Evolutionary conservation across 2,888 invertebrate species (phyloP).

Genomic region (Pediacus dermestoides): DNA sequence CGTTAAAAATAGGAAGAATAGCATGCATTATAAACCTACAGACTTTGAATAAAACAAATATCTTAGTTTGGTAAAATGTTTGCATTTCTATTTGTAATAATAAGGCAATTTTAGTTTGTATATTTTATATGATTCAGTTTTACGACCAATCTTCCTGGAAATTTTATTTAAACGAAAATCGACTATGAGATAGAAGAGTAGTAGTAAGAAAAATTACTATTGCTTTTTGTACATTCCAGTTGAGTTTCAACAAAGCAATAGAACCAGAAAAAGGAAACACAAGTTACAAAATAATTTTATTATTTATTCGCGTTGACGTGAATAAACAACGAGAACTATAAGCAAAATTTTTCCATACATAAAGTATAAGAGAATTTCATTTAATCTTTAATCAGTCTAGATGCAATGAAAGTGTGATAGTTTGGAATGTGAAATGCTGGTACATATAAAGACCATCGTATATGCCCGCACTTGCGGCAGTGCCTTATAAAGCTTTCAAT

Average conservation of each 20-base stretch:
- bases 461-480: too few relatives aligned
- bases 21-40: conserved; percentile 2
- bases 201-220: too few relatives aligned
- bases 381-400: conserved; percentile 1
- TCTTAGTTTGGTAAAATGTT: conserved; percentile 1
- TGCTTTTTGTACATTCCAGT: too few relatives aligned
- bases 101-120: background rate
- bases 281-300: too few relatives aligned
- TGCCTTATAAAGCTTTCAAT: conserved; percentile 23
- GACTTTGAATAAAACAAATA: conserved; percentile 2
- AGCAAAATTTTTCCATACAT: background rate
- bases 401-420: conserved; percentile 1
- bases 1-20: conserved; percentile 2
- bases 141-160: too few relatives aligned
- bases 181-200: too few relatives aligned
- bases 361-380: background rate
- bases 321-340: background rate
- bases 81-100: background rate
- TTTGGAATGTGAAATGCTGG: background rate
- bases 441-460: too few relatives aligned
- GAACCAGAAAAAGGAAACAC: too few relatives aligned
- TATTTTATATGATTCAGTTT: too few relatives aligned
- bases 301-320: too few relatives aligned
- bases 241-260: too few relatives aligned
- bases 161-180: too few relatives aligned